Evolutionary conservation across 2,888 invertebrate genomes (phyloP).

Genomic region (Drosophila testacea): DNA sequence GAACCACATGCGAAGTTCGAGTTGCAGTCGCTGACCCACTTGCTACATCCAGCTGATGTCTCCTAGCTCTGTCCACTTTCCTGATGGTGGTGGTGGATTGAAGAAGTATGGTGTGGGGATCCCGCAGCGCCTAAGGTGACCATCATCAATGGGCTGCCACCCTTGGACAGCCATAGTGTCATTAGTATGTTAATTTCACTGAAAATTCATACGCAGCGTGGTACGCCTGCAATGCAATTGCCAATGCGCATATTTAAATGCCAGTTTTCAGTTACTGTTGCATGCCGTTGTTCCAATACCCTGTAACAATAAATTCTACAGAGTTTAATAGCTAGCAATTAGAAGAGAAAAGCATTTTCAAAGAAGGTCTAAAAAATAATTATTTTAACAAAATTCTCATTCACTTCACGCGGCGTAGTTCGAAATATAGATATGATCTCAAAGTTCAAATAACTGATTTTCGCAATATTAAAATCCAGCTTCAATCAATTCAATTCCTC

Average conservation of each 20-base stretch:
- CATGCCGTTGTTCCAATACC: conserved; percentile 28
- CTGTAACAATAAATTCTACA: background rate
- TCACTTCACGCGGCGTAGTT: no score
- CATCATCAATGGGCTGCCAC: conserved; percentile 58
- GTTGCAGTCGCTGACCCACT: conserved; percentile 61
- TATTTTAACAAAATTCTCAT: no score
- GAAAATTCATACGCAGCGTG: conserved; percentile 71
- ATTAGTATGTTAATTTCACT: conserved; percentile 67
- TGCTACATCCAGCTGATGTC: conserved; percentile 49
- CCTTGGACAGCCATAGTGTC: conserved; percentile 58
- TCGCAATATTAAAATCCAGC: background rate
- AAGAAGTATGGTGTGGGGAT: background rate
- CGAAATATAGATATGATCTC: no score
- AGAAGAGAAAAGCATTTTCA: background rate
- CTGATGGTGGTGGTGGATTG: background rate
- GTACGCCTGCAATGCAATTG: conserved; percentile 67
- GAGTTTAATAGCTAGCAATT: background rate
- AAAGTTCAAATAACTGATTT: background rate
- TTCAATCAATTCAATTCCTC: no score
- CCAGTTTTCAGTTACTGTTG: conserved; percentile 42
- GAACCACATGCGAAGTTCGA: conserved; percentile 72
- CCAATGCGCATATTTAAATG: conserved; percentile 69
- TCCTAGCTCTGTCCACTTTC: conserved; percentile 7
- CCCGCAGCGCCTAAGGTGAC: conserved; percentile 35
- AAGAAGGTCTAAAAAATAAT: background rate